These are phyloP conservation scores for Drosophila phalerata DNA, from an alignment of 2,888 invertebrate genomes.

Conservation along the genomic window DNA sequence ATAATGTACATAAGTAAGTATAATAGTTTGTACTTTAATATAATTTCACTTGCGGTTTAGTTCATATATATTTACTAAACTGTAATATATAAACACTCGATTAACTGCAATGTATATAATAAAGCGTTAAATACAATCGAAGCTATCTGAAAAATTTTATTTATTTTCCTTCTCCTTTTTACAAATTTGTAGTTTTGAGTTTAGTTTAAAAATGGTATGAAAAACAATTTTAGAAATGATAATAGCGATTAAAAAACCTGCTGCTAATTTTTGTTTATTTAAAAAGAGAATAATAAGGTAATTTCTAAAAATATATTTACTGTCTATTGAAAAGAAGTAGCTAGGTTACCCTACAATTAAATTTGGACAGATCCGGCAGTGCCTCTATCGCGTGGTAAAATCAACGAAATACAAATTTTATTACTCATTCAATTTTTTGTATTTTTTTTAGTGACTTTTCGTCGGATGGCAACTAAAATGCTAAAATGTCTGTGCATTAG, in stretches of 20 bases:
- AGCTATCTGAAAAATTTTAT: too few relatives aligned
- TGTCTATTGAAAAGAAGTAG: not conserved
- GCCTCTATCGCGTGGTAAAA: constrained; percentile 69
- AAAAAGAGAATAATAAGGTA: not conserved
- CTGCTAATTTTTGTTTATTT: not conserved
- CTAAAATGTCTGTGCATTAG: constrained; percentile 54
- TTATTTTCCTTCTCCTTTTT: too few relatives aligned
- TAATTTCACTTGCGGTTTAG: not conserved
- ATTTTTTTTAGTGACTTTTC: constrained; percentile 5
- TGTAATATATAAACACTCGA: too few relatives aligned
- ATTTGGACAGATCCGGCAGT: constrained; percentile 18
- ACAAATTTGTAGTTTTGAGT: too few relatives aligned
- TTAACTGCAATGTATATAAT: too few relatives aligned
- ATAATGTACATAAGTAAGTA: not conserved
- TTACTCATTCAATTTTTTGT: constrained; percentile 60
- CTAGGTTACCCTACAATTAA: constrained; percentile 9
- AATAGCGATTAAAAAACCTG: not conserved
- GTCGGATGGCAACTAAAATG: constrained; percentile 43
- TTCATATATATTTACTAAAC: not conserved
- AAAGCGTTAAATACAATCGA: too few relatives aligned
- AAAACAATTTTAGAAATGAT: not conserved
- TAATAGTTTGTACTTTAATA: not conserved
- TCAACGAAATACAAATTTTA: constrained; percentile 65
- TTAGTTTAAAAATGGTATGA: not conserved
- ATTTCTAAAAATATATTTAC: not conserved